Percentiles rank a stretch among this genome's conserved stretches.
Evolutionary conservation across 2,888 invertebrate species (phyloP).

Genomic region (Lepeophtheirus nordmannii): DNA sequence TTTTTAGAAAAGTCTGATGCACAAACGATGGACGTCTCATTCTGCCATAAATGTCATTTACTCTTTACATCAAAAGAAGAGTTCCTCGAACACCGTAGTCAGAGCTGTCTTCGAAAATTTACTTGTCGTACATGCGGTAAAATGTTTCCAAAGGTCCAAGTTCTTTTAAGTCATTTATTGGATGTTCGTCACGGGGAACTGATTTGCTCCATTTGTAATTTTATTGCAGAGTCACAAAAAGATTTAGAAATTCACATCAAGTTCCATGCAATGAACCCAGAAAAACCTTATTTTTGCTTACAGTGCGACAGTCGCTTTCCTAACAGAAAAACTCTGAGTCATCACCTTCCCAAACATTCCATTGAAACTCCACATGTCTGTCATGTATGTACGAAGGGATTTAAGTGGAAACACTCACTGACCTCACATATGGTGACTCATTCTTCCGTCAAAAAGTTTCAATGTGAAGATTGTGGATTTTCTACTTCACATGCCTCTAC

Average conservation of each 20-base stretch:
- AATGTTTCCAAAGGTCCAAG: slow-evolving; percentile 11
- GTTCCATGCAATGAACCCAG: slow-evolving; percentile 26
- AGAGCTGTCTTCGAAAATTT: slow-evolving; percentile 7
- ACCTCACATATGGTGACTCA: slow-evolving; percentile 42
- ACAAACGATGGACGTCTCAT: slow-evolving; percentile 8
- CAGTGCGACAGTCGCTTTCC: slow-evolving; percentile 40
- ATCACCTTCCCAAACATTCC: slow-evolving; percentile 43
- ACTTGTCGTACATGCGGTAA: slow-evolving; percentile 16
- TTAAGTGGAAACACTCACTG: slow-evolving; percentile 45
- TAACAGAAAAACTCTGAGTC: slow-evolving; percentile 38
- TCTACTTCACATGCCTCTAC: slow-evolving; percentile 43
- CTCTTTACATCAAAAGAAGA: slow-evolving; percentile 17
- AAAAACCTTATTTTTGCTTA: slow-evolving; percentile 39
- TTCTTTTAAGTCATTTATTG: slow-evolving; percentile 19
- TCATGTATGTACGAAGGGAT: slow-evolving; percentile 33
- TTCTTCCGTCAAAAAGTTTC: slow-evolving; percentile 39
- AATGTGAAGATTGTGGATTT: slow-evolving; percentile 44
- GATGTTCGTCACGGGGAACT: slow-evolving; percentile 30
- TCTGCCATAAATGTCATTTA: slow-evolving; percentile 16
- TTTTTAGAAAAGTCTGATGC: too few relatives aligned
- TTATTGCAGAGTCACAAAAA: slow-evolving; percentile 31
- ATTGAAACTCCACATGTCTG: slow-evolving; percentile 39
- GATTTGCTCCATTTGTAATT: slow-evolving; percentile 35
- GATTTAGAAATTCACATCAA: slow-evolving; percentile 35
- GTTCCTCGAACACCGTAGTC: slow-evolving; percentile 5